Evolutionary conservation across 2,888 invertebrate species (phyloP).

Genomic region (Neoascia interrupta): DNA sequence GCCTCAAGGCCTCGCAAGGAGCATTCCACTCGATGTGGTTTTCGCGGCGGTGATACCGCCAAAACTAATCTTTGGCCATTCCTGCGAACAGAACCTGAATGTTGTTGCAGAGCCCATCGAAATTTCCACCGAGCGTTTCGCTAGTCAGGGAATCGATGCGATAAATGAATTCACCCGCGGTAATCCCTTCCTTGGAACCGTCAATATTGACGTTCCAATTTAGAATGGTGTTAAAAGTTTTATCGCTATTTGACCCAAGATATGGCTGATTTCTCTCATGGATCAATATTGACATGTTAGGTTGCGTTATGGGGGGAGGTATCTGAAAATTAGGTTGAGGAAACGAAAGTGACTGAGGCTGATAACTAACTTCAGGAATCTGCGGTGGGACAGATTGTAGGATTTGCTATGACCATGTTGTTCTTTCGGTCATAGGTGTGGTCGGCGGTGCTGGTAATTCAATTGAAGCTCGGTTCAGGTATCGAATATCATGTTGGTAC

Average conservation of each 20-base stretch:
- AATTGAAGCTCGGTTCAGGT: background rate
- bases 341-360: background rate
- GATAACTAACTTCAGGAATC: background rate
- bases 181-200: conserved; percentile 29
- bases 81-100: conserved; percentile 12
- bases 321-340: background rate
- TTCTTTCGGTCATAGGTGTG: background rate
- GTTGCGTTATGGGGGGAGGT: background rate
- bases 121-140: conserved; percentile 47
- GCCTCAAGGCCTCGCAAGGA: too few relatives aligned
- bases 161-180: conserved; percentile 49
- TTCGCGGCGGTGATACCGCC: conserved; percentile 32
- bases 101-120: conserved; percentile 24
- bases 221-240: conserved; percentile 34
- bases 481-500: too few relatives aligned
- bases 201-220: conserved; percentile 50
- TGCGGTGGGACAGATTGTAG: background rate
- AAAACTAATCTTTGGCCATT: too few relatives aligned
- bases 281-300: too few relatives aligned
- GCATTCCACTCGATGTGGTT: too few relatives aligned
- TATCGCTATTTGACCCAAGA: too few relatives aligned
- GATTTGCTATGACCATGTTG: too few relatives aligned
- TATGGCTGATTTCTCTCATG: too few relatives aligned
- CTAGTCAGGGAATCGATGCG: conserved; percentile 16
- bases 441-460: background rate